Percentiles rank a stretch among this genome's conserved stretches.
These are phyloP conservation scores for Rhopilema esculentum DNA, from an alignment of 30 jellyfish, hydroid and myxozoan genomes.

Conservation along the genomic window DNA sequence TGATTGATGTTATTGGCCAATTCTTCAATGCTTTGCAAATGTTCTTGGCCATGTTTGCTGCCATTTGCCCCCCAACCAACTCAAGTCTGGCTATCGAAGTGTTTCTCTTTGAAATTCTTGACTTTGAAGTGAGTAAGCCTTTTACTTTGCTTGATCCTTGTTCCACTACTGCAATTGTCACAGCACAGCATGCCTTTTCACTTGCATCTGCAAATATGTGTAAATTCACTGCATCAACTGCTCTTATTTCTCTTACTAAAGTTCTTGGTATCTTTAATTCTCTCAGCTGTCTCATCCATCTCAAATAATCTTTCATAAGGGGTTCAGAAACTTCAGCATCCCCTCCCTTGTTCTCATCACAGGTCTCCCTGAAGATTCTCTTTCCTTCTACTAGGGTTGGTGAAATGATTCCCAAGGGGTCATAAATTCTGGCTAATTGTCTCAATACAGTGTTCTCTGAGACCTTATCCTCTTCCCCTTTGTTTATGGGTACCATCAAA, in stretches of 20 bases:
- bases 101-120: conserved; percentile 64
- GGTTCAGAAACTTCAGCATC: neutral
- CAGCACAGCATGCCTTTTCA: conserved; percentile 60
- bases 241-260: conserved; percentile 11
- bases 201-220: conserved; percentile 81
- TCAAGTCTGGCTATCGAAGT: conserved; percentile 79
- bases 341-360: conserved; percentile 42
- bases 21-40: conserved; percentile 25
- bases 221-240: conserved; percentile 43
- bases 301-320: conserved; percentile 9
- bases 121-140: conserved; percentile 59
- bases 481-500: conserved; percentile 1
- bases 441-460: conserved; percentile 24
- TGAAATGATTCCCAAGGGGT: conserved; percentile 36
- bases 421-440: conserved; percentile 24
- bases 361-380: conserved; percentile 48
- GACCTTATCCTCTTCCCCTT: neutral
- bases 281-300: conserved; percentile 53
- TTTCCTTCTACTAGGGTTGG: conserved; percentile 60
- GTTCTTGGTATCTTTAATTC: conserved; percentile 61
- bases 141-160: conserved; percentile 40
- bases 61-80: conserved; percentile 71
- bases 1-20: conserved; percentile 15
- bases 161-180: conserved; percentile 50
- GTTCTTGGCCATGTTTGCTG: conserved; percentile 60